Evolutionary conservation across 2,888 invertebrate genomes (phyloP).

Genomic region (Salticus scenicus): DNA sequence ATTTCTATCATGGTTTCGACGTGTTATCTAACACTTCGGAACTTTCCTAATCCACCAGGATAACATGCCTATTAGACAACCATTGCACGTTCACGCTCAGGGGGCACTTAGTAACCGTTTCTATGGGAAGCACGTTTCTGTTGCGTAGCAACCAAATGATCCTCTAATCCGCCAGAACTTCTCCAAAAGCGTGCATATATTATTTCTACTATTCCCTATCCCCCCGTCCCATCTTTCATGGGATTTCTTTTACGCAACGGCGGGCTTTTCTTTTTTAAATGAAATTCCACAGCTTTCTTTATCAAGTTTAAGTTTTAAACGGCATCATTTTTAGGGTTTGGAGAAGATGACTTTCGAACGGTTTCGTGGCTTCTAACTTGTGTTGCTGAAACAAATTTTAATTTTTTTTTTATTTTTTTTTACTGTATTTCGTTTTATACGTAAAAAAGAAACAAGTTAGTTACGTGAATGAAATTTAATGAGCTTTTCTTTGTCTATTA

Average conservation of each 20-base stretch:
- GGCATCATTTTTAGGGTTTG: not conserved
- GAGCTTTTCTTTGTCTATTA: too few relatives aligned
- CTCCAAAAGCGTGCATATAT: conserved; percentile 54
- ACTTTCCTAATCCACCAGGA: conserved; percentile 56
- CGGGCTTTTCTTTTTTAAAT: conserved; percentile 52
- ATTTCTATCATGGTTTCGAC: conserved; percentile 27
- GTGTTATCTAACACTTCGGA: conserved; percentile 36
- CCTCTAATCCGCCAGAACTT: conserved; percentile 54
- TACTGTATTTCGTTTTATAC: not conserved
- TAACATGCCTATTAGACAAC: conserved; percentile 32
- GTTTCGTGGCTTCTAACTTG: conserved; percentile 53
- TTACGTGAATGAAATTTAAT: too few relatives aligned
- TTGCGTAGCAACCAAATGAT: conserved; percentile 46
- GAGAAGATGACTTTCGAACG: not conserved
- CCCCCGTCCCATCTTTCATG: conserved; percentile 8
- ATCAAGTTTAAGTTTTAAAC: conserved; percentile 43
- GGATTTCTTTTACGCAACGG: conserved; percentile 52
- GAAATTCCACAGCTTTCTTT: conserved; percentile 46
- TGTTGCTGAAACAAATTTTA: not conserved
- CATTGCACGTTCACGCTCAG: conserved; percentile 60
- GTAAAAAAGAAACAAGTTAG: too few relatives aligned
- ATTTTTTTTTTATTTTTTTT: not conserved
- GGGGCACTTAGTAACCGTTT: conserved; percentile 64
- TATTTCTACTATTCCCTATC: too few relatives aligned
- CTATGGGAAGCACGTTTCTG: conserved; percentile 55